Conservation (phyloP, 2,888 invertebrate species). For the Invenusta paracnida region DNA sequence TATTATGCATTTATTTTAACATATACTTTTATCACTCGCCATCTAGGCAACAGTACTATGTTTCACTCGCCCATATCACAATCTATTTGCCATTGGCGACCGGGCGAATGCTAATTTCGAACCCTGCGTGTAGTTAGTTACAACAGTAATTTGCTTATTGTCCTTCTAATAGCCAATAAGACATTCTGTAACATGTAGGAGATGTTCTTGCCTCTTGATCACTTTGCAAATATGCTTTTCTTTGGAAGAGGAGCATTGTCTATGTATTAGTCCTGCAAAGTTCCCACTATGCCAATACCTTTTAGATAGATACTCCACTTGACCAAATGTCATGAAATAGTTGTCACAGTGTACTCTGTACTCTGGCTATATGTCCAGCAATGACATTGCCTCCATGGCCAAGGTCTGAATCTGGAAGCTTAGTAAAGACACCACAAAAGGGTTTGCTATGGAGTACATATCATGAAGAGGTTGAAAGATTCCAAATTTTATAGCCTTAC, state of each 20-base stretch:
- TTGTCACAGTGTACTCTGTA: not conserved
- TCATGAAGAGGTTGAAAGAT: too few relatives aligned
- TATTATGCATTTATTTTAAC: conserved; percentile 22
- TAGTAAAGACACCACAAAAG: not conserved
- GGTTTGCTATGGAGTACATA: not conserved
- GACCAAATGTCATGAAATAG: not conserved
- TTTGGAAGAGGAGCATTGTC: not conserved
- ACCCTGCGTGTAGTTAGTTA: not conserved
- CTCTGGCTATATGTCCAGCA: not conserved
- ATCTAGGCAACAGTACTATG: not conserved
- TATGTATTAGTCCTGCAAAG: not conserved
- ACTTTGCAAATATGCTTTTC: not conserved
- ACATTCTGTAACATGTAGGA: not conserved
- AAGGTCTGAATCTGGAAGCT: not conserved
- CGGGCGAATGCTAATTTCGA: not conserved
- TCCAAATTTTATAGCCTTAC: not conserved
- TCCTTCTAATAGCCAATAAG: not conserved
- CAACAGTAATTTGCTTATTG: not conserved
- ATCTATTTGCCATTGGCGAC: conserved; percentile 1
- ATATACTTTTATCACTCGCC: conserved; percentile 11
- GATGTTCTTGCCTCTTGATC: not conserved
- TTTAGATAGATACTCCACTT: not conserved
- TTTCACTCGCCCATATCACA: conserved; percentile 8
- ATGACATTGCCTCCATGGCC: not conserved
- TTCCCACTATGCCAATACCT: not conserved